These are phyloP conservation scores for Seladonia tumulorum DNA, from an alignment of 2,888 invertebrate species.

Conservation along the genomic window DNA sequence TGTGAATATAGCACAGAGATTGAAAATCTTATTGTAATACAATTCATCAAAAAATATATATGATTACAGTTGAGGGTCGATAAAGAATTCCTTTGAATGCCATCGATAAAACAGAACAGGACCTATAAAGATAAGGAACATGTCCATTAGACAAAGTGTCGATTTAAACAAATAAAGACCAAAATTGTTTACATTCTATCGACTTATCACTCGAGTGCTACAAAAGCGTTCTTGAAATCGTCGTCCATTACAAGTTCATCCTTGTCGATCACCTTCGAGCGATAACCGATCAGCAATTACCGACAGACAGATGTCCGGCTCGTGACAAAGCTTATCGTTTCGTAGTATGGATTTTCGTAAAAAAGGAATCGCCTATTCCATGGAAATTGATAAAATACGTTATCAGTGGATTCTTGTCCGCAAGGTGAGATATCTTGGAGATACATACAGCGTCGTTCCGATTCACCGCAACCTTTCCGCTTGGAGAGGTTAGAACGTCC, in stretches of 20 bases:
- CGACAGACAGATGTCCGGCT: background rate
- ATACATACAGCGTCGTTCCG: slow-evolving; percentile 22
- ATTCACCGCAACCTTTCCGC: slow-evolving; percentile 57
- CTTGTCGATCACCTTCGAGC: background rate
- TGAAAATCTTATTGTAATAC: background rate
- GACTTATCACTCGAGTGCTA: background rate
- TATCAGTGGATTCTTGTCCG: slow-evolving; percentile 55
- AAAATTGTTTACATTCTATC: background rate
- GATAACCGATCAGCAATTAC: slow-evolving; percentile 11
- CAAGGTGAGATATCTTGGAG: slow-evolving; percentile 58
- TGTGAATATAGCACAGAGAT: background rate
- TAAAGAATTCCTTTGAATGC: background rate
- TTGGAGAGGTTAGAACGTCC: slow-evolving; percentile 63
- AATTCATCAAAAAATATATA: background rate
- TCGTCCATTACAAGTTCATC: background rate
- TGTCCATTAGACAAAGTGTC: background rate
- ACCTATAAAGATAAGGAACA: background rate
- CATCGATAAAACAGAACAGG: background rate
- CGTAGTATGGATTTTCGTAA: background rate
- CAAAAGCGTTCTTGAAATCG: background rate
- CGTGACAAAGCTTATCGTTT: slow-evolving; percentile 11
- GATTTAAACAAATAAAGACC: background rate
- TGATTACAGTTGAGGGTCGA: background rate
- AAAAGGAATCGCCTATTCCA: background rate
- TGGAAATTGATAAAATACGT: slow-evolving; percentile 29